Evolutionary conservation across 2,113 vertebrate species (phyloP).

Genomic region (Catagonus wagneri): DNA sequence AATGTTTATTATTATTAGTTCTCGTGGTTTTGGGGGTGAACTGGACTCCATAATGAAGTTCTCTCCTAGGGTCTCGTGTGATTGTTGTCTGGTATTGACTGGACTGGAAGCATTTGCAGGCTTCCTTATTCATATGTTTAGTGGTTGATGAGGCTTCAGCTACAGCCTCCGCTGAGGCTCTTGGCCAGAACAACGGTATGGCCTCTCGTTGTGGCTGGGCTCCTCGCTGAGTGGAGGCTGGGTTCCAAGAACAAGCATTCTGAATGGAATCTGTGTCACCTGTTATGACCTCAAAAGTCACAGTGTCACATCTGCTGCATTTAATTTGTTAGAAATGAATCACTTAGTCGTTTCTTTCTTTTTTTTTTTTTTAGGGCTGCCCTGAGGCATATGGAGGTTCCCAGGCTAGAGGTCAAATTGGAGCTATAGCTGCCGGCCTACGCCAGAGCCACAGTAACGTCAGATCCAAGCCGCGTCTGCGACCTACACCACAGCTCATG

Average conservation of each 20-base stretch:
- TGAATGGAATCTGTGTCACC: not conserved
- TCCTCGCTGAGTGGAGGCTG: not conserved
- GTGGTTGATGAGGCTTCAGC: not conserved
- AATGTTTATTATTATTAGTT: not conserved
- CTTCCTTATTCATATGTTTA: not conserved
- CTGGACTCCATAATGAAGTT: not conserved
- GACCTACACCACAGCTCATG: too few relatives aligned
- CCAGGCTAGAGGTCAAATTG: too few relatives aligned
- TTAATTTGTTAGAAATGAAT: slow-evolving; percentile 1
- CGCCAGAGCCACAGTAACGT: too few relatives aligned
- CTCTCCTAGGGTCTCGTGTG: not conserved
- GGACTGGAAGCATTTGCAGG: not conserved
- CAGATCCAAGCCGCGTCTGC: too few relatives aligned
- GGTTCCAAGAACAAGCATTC: not conserved
- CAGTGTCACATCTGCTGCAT: not conserved
- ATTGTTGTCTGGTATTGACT: not conserved
- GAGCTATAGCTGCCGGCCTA: too few relatives aligned
- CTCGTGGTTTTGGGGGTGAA: not conserved
- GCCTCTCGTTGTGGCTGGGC: not conserved
- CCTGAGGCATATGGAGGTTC: too few relatives aligned
- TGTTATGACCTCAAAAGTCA: not conserved
- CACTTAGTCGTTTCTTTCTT: not conserved
- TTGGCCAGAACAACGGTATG: not conserved
- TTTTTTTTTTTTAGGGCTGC: too few relatives aligned
- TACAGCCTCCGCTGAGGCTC: not conserved